Conservation (phyloP, 23 tunicate species). For the Oikopleura dioica region DNA sequence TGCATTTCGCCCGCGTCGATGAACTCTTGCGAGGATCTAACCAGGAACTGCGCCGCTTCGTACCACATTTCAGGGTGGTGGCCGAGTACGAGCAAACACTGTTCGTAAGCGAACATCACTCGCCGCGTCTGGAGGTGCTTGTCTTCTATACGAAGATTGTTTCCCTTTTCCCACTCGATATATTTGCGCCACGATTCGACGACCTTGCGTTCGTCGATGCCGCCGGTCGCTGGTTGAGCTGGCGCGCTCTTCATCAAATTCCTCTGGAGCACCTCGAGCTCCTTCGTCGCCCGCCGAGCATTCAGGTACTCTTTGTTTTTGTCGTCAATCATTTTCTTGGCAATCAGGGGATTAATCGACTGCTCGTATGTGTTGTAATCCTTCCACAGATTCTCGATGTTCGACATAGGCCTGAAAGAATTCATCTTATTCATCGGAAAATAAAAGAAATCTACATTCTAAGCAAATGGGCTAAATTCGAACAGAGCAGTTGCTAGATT, state of each 20-base stretch:
- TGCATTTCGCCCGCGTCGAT: too few species aligned
- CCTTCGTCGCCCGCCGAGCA: slow-evolving; percentile 59
- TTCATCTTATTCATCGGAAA: too few species aligned
- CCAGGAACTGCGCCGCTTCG: slow-evolving; percentile 66
- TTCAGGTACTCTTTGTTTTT: background rate
- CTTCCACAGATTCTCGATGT: slow-evolving; percentile 83
- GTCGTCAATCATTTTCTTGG: slow-evolving; percentile 70
- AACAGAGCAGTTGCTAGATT: too few species aligned
- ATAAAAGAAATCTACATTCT: too few species aligned
- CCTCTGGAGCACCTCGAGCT: slow-evolving; percentile 57
- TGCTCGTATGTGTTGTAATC: slow-evolving; percentile 84
- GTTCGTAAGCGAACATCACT: slow-evolving; percentile 84
- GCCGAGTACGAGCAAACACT: slow-evolving; percentile 56
- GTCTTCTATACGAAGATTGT: slow-evolving; percentile 54
- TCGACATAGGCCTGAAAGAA: slow-evolving; percentile 66
- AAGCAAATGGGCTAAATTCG: too few species aligned
- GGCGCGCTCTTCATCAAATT: slow-evolving; percentile 52
- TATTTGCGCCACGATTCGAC: slow-evolving; percentile 64
- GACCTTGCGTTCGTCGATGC: slow-evolving; percentile 42
- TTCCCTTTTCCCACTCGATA: slow-evolving; percentile 73
- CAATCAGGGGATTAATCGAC: slow-evolving; percentile 60
- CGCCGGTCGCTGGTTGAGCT: slow-evolving; percentile 54
- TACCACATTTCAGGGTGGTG: slow-evolving; percentile 94
- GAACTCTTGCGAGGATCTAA: too few species aligned
- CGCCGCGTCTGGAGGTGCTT: slow-evolving; percentile 31